Percentiles rank a stretch among this genome's conserved stretches.
These are phyloP conservation scores for Drosophila takahashii DNA, from an alignment of 1,140 invertebrate genomes.

Conservation along the genomic window DNA sequence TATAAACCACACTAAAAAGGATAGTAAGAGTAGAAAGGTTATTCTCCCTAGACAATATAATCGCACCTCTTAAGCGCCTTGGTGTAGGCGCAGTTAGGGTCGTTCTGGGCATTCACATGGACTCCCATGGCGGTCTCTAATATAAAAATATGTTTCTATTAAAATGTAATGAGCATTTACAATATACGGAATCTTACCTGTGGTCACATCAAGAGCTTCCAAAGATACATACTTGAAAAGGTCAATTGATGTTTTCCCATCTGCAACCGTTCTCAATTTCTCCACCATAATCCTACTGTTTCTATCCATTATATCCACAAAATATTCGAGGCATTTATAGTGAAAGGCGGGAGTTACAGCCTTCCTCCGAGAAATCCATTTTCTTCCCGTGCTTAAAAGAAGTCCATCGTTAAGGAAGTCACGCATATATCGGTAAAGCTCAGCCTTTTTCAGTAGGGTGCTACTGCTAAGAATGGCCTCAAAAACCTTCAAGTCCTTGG, in stretches of 20 bases:
- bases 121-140: constrained; percentile 2
- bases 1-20: neutral
- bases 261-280: neutral
- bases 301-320: constrained; percentile 5
- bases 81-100: neutral
- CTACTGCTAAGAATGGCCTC: neutral
- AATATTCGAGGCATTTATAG: constrained; percentile 1
- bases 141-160: neutral
- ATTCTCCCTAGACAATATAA: neutral
- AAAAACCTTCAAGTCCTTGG: neutral
- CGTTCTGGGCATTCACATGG: neutral
- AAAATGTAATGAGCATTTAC: neutral
- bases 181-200: neutral
- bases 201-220: constrained; percentile 1
- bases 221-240: neutral
- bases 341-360: neutral
- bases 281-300: constrained; percentile 1
- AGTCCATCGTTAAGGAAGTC: constrained; percentile 5
- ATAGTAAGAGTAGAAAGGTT: neutral
- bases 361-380: neutral
- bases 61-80: neutral
- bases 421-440: neutral
- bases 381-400: neutral
- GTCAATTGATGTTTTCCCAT: neutral
- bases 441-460: neutral